phyloP scores from a whole-genome alignment of 2,113 vertebrate species.

The Scolopax mira region DNA sequence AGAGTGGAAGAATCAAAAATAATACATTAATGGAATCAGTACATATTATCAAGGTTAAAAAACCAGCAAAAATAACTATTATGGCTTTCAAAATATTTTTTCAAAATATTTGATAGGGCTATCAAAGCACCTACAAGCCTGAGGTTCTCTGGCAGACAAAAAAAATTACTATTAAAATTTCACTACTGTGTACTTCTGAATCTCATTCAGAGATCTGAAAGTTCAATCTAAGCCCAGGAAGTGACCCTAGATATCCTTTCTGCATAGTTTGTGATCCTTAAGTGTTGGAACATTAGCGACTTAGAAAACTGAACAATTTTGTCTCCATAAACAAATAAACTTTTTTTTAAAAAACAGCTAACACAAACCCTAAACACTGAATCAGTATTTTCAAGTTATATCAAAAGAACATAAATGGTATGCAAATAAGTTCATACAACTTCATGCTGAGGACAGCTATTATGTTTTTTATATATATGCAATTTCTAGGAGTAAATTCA shows the following conservation, averaged over 20 bases:
- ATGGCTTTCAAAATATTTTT: not conserved
- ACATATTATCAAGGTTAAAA: no score
- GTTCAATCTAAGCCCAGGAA: not conserved
- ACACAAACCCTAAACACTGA: not conserved
- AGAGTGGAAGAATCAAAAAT: not conserved
- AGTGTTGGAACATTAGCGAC: not conserved
- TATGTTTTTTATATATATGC: not conserved
- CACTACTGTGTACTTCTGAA: not conserved
- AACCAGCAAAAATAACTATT: rapidly evolving
- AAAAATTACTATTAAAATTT: not conserved
- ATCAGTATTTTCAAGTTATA: not conserved
- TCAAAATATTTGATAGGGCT: not conserved
- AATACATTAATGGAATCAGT: no score
- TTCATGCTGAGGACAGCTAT: not conserved
- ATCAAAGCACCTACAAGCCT: not conserved
- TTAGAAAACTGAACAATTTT: not conserved
- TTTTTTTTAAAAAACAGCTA: not conserved
- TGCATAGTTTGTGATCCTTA: not conserved
- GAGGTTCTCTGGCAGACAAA: not conserved
- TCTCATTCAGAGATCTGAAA: not conserved
- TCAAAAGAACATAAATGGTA: not conserved
- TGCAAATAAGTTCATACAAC: not conserved
- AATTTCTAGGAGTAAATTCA: not conserved
- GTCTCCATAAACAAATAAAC: not conserved
- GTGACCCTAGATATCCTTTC: not conserved